Evolutionary conservation across 1,140 invertebrate genomes (phyloP), one percentile per base, ranked within the genome.

Genomic region (Macrotrachela quadricornifera): DNA sequence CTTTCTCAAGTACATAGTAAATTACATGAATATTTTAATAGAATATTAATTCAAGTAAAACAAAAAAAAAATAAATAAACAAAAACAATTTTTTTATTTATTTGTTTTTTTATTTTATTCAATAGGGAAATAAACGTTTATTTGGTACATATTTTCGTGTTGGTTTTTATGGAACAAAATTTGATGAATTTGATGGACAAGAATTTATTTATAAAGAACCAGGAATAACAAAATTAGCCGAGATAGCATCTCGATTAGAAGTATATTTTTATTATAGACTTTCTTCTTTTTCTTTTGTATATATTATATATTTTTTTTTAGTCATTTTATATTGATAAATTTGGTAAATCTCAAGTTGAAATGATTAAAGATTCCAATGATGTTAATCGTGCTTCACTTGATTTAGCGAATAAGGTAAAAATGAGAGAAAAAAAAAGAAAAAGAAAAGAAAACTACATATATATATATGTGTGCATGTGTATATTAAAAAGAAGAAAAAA

Each of bases 201-300:
- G 88, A 94, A 71, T 95, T 91, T 68, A 77, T 96, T 16, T 96
- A 96, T 64, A 95, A 95, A 70, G 90, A 95, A 67, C 87, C 87
- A 39, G 83, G 83, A 18, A 75, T 95, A 46, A 94, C 90, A 0
- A 95, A 95, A 72, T 72, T 96, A 42, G 82, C 86, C 0, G 91
- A 96, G 71, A 94, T 96, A 62, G 91, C 91, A 60, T 85, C 85
- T 64, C 73, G 90, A 44, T 74, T 96, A 0, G 87, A 94, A 75
- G 81, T 82, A 51, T 41, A 49, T 40, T 12, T 44, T 18, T 49
- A 16, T 14, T 51, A 11, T 51, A 2, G 16, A 46, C 30, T 6
- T 37, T 50, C 30, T 10, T 16, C 42, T 3, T 36, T 56, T 13
- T 1, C 6, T 12, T 9, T n/a, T 54, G 48, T 40, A 37, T 3